These are phyloP conservation scores for Hippopotamus amphibius DNA, from an alignment of 2,113 vertebrate genomes.

Conservation along the genomic window DNA sequence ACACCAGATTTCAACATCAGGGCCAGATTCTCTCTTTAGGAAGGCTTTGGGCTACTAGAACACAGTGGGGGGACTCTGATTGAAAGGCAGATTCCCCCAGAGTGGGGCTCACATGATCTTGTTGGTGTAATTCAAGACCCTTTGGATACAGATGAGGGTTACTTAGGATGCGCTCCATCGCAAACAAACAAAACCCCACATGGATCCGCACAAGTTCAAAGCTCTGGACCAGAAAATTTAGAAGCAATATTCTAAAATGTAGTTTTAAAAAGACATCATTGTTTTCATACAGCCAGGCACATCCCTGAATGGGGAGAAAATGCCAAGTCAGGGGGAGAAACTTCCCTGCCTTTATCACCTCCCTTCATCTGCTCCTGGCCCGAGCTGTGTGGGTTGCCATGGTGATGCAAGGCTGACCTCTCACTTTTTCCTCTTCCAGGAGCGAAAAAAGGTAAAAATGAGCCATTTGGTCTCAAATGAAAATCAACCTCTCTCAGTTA, in stretches of 20 bases:
- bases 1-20: neutral
- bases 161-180: neutral
- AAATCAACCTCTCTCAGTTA: constrained; percentile 85
- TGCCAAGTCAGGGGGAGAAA: constrained; percentile 72
- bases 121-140: neutral
- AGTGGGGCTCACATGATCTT: rapidly evolving
- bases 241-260: neutral
- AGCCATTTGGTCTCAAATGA: constrained; percentile 86
- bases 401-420: constrained; percentile 89
- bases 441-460: constrained; percentile 89
- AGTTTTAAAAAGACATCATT: neutral
- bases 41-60: neutral
- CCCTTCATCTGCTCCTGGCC: constrained; percentile 85
- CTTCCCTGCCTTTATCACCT: constrained; percentile 85
- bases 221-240: neutral
- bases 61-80: neutral
- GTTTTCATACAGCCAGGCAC: neutral
- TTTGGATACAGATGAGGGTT: rapidly evolving
- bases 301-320: constrained; percentile 45
- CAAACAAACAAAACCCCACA: neutral
- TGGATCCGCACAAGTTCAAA: rapidly evolving
- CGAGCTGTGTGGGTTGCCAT: constrained; percentile 87
- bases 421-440: constrained; percentile 89
- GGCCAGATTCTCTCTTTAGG: neutral
- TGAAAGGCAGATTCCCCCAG: neutral